These are phyloP conservation scores for Callionymus lyra DNA, from an alignment of 2,113 vertebrate genomes.

Conservation along the genomic window DNA sequence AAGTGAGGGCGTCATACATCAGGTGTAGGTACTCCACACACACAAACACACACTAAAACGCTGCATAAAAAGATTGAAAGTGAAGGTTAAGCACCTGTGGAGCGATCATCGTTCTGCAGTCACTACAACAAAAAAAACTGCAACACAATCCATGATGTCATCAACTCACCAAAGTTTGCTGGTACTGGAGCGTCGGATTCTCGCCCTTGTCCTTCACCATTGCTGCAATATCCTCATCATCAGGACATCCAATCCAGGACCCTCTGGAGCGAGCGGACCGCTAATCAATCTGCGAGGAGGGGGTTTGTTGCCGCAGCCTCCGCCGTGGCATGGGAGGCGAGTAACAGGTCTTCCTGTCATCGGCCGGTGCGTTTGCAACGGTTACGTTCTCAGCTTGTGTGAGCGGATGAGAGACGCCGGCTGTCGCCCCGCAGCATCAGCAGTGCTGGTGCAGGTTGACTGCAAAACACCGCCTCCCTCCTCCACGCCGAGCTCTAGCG, in stretches of 20 bases:
- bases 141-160: constrained; percentile 12
- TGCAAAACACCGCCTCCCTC: constrained; percentile 49
- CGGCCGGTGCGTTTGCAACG: constrained; percentile 3
- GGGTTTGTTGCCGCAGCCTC: constrained; percentile 5
- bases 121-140: constrained; percentile 3
- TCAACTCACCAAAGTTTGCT: constrained; percentile 72
- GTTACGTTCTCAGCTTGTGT: no score
- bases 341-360: constrained; percentile 37
- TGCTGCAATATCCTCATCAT: constrained; percentile 46
- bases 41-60: not conserved
- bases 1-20: no score
- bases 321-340: constrained; percentile 22
- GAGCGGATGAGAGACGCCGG: constrained; percentile 27
- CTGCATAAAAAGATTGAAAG: not conserved
- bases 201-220: constrained; percentile 59
- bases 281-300: constrained; percentile 22
- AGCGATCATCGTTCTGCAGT: not conserved
- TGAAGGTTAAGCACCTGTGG: no score
- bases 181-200: constrained; percentile 60
- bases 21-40: not conserved
- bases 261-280: constrained; percentile 5
- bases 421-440: constrained; percentile 24
- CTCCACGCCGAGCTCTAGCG: constrained; percentile 13
- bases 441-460: constrained; percentile 24
- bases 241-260: constrained; percentile 9